phyloP scores from a whole-genome alignment of 1,140 invertebrate genomes.

The Myzus persicae region DNA sequence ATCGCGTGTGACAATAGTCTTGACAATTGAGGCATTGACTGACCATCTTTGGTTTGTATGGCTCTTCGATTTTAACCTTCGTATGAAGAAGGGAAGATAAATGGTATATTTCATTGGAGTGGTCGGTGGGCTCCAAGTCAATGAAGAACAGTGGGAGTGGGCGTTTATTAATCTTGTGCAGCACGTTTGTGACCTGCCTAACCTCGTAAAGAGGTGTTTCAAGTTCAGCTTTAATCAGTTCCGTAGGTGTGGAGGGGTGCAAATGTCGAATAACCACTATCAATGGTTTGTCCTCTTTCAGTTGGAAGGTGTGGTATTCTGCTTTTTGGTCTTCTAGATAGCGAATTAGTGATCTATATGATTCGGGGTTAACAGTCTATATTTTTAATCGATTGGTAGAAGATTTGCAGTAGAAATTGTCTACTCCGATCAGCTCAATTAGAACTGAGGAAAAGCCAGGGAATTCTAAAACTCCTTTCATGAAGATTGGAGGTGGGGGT shows the following conservation, averaged over 20 bases:
- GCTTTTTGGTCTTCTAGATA: neutral
- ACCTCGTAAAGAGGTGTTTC: neutral
- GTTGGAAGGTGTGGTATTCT: neutral
- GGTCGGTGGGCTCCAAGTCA: slow-evolving; percentile 62
- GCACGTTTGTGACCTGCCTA: slow-evolving; percentile 50
- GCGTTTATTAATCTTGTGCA: slow-evolving; percentile 61
- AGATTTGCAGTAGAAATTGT: slow-evolving; percentile 30
- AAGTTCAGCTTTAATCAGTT: neutral
- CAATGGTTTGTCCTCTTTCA: slow-evolving; percentile 50
- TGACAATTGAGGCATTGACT: slow-evolving; percentile 60
- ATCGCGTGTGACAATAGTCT: slow-evolving; percentile 61
- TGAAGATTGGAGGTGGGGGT: slow-evolving; percentile 5
- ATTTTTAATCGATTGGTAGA: neutral
- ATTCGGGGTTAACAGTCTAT: neutral
- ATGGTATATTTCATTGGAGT: slow-evolving; percentile 64
- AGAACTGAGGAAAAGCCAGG: neutral
- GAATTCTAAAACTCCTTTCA: neutral
- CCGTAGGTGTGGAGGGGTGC: neutral
- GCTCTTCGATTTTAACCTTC: slow-evolving; percentile 62
- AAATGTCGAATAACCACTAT: slow-evolving; percentile 34
- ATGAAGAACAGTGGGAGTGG: slow-evolving; percentile 63
- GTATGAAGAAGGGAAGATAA: slow-evolving; percentile 60
- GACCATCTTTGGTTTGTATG: slow-evolving; percentile 61
- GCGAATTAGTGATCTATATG: neutral
- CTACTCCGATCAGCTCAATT: neutral